Percentiles rank a stretch among this genome's conserved stretches.
Conservation (phyloP, 2,797 vertebrate genomes). For the Gymnoscopelus microlampas region DNA sequence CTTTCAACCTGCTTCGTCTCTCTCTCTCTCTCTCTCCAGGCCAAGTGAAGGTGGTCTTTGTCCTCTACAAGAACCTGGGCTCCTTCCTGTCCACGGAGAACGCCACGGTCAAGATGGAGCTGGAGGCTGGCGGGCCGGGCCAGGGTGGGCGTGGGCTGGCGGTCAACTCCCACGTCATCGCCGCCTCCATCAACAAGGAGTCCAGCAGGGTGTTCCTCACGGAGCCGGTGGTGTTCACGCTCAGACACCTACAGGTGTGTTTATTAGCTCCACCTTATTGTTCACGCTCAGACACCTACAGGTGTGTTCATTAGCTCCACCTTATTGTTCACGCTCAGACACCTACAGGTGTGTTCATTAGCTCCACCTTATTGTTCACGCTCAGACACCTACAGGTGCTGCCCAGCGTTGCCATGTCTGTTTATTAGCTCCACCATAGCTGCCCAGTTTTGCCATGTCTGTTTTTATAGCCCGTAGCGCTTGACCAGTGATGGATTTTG, state of each 20-base stretch:
- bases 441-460: no score
- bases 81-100: conserved; percentile 93
- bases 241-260: conserved; percentile 88
- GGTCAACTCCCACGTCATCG: conserved; percentile 92
- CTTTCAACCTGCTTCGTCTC: neutral
- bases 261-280: no score
- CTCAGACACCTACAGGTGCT: conserved; percentile 73
- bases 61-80: conserved; percentile 93
- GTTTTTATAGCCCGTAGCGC: no score
- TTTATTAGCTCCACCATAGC: no score
- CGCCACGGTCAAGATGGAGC: conserved; percentile 89
- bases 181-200: conserved; percentile 95
- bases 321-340: no score
- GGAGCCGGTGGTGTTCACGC: conserved; percentile 92
- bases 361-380: no score
- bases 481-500: no score
- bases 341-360: conserved; percentile 73
- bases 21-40: conserved; percentile 71
- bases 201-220: conserved; percentile 93
- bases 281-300: conserved; percentile 42
- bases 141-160: conserved; percentile 79
- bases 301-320: conserved; percentile 65
- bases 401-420: no score
- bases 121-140: conserved; percentile 71
- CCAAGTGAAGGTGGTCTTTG: conserved; percentile 94